Percentiles rank a stretch among this genome's conserved stretches.
Evolutionary conservation across 2,113 vertebrate genomes (phyloP).

Genomic region (Garra rufa): DNA sequence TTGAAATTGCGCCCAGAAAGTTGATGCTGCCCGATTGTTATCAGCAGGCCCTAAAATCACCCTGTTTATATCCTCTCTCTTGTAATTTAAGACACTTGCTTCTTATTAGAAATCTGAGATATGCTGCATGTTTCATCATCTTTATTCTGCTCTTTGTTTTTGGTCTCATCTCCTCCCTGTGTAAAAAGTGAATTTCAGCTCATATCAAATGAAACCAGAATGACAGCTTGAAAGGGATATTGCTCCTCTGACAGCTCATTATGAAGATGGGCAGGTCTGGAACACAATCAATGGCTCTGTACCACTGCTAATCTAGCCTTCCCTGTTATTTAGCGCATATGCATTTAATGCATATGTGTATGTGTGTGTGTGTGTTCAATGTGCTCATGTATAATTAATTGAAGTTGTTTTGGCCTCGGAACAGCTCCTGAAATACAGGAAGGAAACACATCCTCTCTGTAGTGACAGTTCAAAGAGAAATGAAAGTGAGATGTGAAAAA

Average conservation of each 20-base stretch:
- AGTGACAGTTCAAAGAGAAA: slow-evolving; percentile 37
- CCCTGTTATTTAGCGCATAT: not conserved
- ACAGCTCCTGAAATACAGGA: slow-evolving; percentile 10
- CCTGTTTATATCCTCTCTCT: slow-evolving; percentile 76
- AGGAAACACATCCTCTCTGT: slow-evolving; percentile 34
- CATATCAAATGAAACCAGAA: slow-evolving; percentile 53
- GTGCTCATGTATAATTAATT: not conserved
- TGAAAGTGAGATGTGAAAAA: slow-evolving; percentile 52
- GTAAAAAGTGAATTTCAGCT: slow-evolving; percentile 26
- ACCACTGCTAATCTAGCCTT: slow-evolving; percentile 48
- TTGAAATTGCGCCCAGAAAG: slow-evolving; percentile 82
- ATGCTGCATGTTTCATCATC: slow-evolving; percentile 36
- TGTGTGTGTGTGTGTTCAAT: not conserved
- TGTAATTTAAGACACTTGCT: slow-evolving; percentile 81
- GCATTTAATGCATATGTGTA: too few species aligned
- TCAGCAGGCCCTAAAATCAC: slow-evolving; percentile 73
- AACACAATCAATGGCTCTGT: slow-evolving; percentile 37
- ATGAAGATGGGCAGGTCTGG: slow-evolving; percentile 48
- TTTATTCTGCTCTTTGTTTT: slow-evolving; percentile 41
- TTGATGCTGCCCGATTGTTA: slow-evolving; percentile 79
- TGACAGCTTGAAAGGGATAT: slow-evolving; percentile 65
- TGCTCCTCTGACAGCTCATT: slow-evolving; percentile 68
- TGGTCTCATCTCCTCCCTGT: slow-evolving; percentile 21
- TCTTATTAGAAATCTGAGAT: slow-evolving; percentile 82
- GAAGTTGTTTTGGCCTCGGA: not conserved